Conservation (phyloP, 1,140 invertebrate genomes). For the Neoseiulus cucumeris region DNA sequence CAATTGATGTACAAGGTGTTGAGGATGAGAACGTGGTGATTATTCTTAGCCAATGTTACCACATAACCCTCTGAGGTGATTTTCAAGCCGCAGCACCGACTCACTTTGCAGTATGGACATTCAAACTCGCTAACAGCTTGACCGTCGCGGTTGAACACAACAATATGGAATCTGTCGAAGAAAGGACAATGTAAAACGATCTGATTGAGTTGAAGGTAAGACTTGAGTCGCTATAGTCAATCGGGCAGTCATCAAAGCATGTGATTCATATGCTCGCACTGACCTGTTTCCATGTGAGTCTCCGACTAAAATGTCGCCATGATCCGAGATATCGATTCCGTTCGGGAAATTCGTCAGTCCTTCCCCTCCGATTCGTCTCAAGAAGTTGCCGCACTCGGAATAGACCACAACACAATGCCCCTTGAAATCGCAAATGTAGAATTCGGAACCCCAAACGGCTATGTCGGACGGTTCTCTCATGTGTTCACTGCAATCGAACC, state of each 20-base stretch:
- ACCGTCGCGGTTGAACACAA: slow-evolving; percentile 70
- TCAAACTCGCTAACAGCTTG: slow-evolving; percentile 76
- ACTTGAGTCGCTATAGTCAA: too few relatives aligned
- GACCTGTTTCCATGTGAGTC: slow-evolving; percentile 94
- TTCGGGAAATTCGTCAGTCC: slow-evolving; percentile 90
- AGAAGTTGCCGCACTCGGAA: slow-evolving; percentile 66
- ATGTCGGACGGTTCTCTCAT: slow-evolving; percentile 94
- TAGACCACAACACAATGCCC: slow-evolving; percentile 92
- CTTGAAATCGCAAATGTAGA: slow-evolving; percentile 94
- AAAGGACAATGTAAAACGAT: slow-evolving; percentile 7
- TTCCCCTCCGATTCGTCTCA: slow-evolving; percentile 79
- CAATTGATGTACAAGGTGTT: slow-evolving; percentile 65
- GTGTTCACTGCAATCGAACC: slow-evolving; percentile 91
- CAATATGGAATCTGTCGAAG: slow-evolving; percentile 56
- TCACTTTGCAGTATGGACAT: slow-evolving; percentile 89
- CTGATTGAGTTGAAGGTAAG: too few relatives aligned
- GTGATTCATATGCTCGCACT: too few relatives aligned
- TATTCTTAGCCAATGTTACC: slow-evolving; percentile 91
- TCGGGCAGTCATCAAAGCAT: too few relatives aligned
- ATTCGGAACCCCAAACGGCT: slow-evolving; percentile 71
- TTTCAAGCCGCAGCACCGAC: slow-evolving; percentile 86
- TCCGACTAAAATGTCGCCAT: slow-evolving; percentile 82
- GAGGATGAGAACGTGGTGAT: slow-evolving; percentile 86
- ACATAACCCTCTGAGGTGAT: slow-evolving; percentile 89
- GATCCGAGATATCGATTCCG: slow-evolving; percentile 89